These are phyloP conservation scores for Rhagonycha fulva DNA, from an alignment of 2,888 invertebrate genomes.

Conservation along the genomic window DNA sequence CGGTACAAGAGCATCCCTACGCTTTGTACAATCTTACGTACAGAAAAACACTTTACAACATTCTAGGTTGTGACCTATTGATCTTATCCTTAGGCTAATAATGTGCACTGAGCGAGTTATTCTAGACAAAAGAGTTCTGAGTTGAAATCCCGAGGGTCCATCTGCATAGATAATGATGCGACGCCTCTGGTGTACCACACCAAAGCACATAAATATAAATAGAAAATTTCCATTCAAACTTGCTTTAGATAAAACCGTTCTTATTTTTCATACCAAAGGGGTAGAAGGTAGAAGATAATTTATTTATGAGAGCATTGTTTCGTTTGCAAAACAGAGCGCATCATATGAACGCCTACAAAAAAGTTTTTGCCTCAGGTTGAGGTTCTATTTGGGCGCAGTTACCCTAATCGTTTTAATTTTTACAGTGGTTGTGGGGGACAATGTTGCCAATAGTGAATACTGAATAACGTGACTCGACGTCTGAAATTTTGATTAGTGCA, in stretches of 20 bases:
- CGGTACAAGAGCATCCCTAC: slow-evolving; percentile 25
- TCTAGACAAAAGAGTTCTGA: slow-evolving; percentile 48
- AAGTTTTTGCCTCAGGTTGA: not conserved
- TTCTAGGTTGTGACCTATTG: slow-evolving; percentile 47
- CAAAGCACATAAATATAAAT: slow-evolving; percentile 38
- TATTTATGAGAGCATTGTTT: not conserved
- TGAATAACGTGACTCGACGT: slow-evolving; percentile 8
- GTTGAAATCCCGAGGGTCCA: slow-evolving; percentile 50
- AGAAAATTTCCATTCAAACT: slow-evolving; percentile 28
- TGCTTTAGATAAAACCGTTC: not conserved
- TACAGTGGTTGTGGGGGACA: not conserved
- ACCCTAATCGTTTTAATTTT: not conserved
- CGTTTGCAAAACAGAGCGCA: not conserved
- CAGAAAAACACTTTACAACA: slow-evolving; percentile 43
- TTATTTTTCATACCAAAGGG: not conserved
- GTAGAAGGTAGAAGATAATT: not conserved
- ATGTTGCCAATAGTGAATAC: slow-evolving; percentile 7
- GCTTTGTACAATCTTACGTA: slow-evolving; percentile 35
- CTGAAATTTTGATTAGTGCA: slow-evolving; percentile 11
- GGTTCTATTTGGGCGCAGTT: not conserved
- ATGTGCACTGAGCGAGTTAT: slow-evolving; percentile 41
- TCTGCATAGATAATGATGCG: slow-evolving; percentile 54
- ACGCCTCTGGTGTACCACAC: slow-evolving; percentile 40
- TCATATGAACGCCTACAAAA: not conserved
- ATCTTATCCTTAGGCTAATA: slow-evolving; percentile 40